Evolutionary conservation across 2,888 invertebrate genomes (phyloP).

Genomic region (Diarsia dahlii): DNA sequence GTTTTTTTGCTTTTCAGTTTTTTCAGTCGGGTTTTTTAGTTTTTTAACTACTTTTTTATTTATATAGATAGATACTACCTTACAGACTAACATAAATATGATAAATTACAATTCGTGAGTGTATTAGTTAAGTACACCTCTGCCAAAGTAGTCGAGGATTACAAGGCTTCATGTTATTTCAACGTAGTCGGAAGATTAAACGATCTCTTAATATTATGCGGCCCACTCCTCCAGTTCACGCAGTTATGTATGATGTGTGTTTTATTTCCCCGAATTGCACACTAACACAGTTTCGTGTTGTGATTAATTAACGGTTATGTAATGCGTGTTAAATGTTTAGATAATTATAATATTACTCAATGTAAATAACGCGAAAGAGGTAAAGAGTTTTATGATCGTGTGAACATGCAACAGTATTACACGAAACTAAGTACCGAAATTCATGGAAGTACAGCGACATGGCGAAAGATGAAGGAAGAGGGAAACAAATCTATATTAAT

Average conservation of each 20-base stretch:
- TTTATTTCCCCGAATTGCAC: conserved; percentile 73
- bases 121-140: neutral
- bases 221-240: conserved; percentile 78
- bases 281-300: conserved; percentile 66
- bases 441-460: too few species aligned
- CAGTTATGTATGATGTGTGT: conserved; percentile 63
- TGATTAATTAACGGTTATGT: conserved; percentile 48
- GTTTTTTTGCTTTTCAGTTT: too few species aligned
- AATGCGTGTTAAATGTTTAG: conserved; percentile 54
- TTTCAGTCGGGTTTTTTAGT: too few species aligned
- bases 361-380: conserved; percentile 34
- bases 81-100: too few species aligned
- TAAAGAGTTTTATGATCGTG: conserved; percentile 13
- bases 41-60: too few species aligned
- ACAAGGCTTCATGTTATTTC: conserved; percentile 4
- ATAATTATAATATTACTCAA: conserved; percentile 49
- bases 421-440: neutral
- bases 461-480: too few species aligned
- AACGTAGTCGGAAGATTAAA: conserved; percentile 42
- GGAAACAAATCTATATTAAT: neutral
- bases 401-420: neutral
- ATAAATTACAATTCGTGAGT: too few species aligned
- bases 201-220: conserved; percentile 63
- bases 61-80: too few species aligned
- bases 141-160: neutral